Evolutionary conservation across 2,888 invertebrate genomes (phyloP).

Genomic region (Hyppa rectilinea): DNA sequence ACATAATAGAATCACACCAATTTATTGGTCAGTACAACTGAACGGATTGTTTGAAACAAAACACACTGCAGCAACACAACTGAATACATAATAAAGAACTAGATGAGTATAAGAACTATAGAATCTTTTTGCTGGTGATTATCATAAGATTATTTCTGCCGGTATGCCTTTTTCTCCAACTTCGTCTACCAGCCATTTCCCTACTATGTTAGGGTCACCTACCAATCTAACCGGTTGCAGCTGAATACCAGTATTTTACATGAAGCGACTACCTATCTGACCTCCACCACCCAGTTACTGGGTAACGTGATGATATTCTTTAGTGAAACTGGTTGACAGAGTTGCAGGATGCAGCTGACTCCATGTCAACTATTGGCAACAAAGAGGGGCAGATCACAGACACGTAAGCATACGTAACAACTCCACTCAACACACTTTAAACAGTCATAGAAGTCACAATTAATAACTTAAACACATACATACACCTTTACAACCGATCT

Average conservation of each 20-base stretch:
- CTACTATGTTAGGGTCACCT: neutral
- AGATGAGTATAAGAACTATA: neutral
- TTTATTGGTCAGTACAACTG: neutral
- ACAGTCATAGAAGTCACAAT: slow-evolving; percentile 9
- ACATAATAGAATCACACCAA: too few relatives aligned
- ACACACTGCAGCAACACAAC: neutral
- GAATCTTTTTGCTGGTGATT: neutral
- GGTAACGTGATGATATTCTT: neutral
- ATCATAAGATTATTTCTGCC: neutral
- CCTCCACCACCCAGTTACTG: too few relatives aligned
- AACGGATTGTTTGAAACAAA: neutral
- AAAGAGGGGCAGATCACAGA: slow-evolving; percentile 40
- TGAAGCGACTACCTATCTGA: too few relatives aligned
- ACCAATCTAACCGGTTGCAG: neutral
- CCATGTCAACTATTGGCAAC: neutral
- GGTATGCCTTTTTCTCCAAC: neutral
- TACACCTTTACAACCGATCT: slow-evolving; percentile 20
- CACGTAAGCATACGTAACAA: slow-evolving; percentile 40
- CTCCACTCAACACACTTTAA: neutral
- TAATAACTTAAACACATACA: slow-evolving; percentile 10
- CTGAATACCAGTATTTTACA: neutral
- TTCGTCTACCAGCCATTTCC: neutral
- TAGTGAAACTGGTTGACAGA: neutral
- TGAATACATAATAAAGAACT: neutral
- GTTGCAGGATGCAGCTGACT: neutral